Base-by-base conservation (phyloP, 1,140 invertebrate genomes). In the Holotrichia oblita region DNA sequence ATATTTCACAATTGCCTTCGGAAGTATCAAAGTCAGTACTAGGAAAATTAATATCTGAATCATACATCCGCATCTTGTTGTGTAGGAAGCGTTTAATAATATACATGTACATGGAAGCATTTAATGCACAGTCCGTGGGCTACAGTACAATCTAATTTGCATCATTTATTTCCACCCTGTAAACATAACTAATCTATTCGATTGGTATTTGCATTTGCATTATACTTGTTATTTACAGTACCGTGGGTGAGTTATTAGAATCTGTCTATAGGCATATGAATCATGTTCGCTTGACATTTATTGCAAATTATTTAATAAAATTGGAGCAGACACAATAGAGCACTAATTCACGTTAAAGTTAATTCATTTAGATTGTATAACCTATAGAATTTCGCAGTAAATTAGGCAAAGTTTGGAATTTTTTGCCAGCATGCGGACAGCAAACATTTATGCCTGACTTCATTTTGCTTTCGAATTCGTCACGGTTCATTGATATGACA, bases 61-160 rank as follows among this genome's bases (percentile, higher is more conserved):
- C 48, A 55, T 55, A 55, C 48, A 55, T 55, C 48, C 48, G 48
- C 6, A 6, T 55, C n/a, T 55, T 55, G 48, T 55, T 55, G 48
- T 55, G 48, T 55, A 17, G 14, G 48, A 55, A 17, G 12, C 48
- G 14, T 55, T 17, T 55, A 55, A 55, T 55, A 55, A 55, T 55
- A 55, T 6, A 55, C n/a, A n/a, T n/a, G n/a, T 55, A 55, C 48
- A 55, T 55, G 27, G 27, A 34, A 34, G 27, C 27, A 34, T 34
- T 34, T 34, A 34, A 34, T 34, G 27, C 27, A 17, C 48, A 48
- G 10, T 10, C n/a, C 48, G 48, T 55, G 48, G 48, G 48, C 48
- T 17, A 55, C 7, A 55, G 10, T 17, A 55, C 48, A 55, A 17
- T n/a, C n/a, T 55, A 55, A 55, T 55, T 55, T 55, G 48, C 48